Conservation (phyloP, 1,140 invertebrate species). For the Drosophila lini region DNA sequence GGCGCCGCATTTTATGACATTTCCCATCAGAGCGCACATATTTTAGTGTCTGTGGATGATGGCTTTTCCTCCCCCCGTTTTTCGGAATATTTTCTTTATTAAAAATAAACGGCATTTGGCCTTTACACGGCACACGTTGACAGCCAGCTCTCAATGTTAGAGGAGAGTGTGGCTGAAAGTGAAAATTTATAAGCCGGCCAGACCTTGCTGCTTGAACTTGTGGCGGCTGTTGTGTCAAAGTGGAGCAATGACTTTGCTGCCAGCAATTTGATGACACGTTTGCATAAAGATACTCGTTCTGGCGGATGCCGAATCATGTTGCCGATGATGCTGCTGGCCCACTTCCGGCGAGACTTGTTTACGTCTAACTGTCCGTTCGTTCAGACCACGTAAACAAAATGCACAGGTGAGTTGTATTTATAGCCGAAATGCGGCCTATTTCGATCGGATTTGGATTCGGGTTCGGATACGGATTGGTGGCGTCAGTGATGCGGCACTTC, state of each 20-base stretch:
- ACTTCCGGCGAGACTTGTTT: constrained; percentile 76
- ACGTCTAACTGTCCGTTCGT: constrained; percentile 66
- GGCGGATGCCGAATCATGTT: constrained; percentile 3
- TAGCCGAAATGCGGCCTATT: constrained; percentile 44
- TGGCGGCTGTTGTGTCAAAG: constrained; percentile 54
- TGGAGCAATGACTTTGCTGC: constrained; percentile 62
- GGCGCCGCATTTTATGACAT: constrained; percentile 72
- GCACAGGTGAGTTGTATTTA: constrained; percentile 69
- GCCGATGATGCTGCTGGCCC: constrained; percentile 46
- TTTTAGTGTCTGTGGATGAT: constrained; percentile 24
- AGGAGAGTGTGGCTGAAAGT: constrained; percentile 41
- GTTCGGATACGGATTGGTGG: constrained; percentile 15
- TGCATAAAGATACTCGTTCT: not conserved
- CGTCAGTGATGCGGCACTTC: constrained; percentile 54
- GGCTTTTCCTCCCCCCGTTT: not conserved
- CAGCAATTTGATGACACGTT: constrained; percentile 15
- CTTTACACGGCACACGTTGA: constrained; percentile 71
- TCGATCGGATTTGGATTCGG: constrained; percentile 25
- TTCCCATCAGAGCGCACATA: constrained; percentile 41
- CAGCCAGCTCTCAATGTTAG: constrained; percentile 72
- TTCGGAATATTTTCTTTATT: constrained; percentile 48
- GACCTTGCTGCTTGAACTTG: constrained; percentile 80
- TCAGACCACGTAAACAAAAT: constrained; percentile 73
- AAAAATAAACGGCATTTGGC: constrained; percentile 74
- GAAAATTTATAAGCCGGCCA: constrained; percentile 46